These are phyloP conservation scores for Fregetta grallaria DNA, from an alignment of 2,113 vertebrate genomes.

Conservation along the genomic window DNA sequence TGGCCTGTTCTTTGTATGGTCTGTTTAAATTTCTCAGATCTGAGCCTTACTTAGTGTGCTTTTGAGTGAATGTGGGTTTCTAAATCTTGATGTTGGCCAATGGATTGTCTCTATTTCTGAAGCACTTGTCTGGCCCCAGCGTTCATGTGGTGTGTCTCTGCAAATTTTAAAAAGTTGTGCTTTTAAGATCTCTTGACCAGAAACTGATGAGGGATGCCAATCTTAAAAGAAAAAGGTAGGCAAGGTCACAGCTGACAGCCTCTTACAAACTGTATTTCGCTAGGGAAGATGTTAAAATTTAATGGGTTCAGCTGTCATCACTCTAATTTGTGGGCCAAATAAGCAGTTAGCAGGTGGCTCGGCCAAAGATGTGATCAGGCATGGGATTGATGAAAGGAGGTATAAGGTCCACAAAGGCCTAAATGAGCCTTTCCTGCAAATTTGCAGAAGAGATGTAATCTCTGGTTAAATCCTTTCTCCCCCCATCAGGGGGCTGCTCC, in stretches of 20 bases:
- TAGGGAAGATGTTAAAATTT: neutral
- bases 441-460: conserved; percentile 39
- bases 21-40: neutral
- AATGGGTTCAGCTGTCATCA: neutral
- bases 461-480: conserved; percentile 31
- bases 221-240: neutral
- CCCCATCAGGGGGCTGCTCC: neutral
- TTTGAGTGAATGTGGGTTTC: neutral
- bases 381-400: conserved; percentile 5
- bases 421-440: conserved; percentile 47
- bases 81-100: neutral
- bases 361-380: neutral
- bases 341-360: conserved; percentile 37
- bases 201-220: neutral
- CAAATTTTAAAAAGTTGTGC: neutral
- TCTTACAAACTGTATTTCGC: neutral
- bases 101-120: neutral
- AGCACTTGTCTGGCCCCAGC: neutral
- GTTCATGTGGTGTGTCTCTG: neutral
- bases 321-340: neutral
- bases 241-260: neutral
- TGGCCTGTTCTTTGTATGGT: neutral
- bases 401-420: conserved; percentile 17
- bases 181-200: neutral
- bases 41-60: neutral